A percentile compares a stretch with the other conserved stretches of the same genome.
Evolutionary conservation across 2,797 vertebrate species (phyloP).

Genomic region (Chelonia mydas): DNA sequence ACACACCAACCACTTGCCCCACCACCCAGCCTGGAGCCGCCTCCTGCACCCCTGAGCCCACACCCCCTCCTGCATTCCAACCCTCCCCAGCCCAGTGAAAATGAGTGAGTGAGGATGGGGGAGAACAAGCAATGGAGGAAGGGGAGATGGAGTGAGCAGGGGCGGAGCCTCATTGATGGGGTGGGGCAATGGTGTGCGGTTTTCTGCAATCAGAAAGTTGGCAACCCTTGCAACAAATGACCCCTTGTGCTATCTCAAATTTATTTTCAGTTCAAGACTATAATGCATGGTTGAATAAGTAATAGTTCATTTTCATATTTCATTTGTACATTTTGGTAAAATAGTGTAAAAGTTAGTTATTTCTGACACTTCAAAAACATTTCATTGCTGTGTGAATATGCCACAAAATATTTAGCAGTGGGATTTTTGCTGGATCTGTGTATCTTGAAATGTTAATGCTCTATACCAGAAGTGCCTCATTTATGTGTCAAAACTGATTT

Average conservation of each 20-base stretch:
- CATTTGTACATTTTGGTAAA: not conserved
- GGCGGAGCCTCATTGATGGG: no score
- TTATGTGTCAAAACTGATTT: not conserved
- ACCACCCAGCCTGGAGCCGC: no score
- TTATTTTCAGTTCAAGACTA: rapidly evolving
- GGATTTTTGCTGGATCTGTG: not conserved
- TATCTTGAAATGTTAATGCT: not conserved
- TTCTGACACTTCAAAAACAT: rapidly evolving
- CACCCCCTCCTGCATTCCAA: no score
- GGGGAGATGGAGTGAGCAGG: no score
- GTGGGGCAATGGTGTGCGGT: no score
- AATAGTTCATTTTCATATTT: not conserved
- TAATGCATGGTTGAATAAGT: not conserved
- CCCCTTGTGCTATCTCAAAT: not conserved
- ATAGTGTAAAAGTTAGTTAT: not conserved
- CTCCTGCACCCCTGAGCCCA: no score
- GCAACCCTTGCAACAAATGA: no score
- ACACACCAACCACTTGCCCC: no score
- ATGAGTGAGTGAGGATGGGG: no score
- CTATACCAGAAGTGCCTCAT: not conserved
- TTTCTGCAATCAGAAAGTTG: no score
- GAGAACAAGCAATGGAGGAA: no score
- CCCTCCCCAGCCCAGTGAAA: no score
- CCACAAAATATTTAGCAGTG: not conserved
- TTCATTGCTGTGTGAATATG: not conserved